phyloP scores from a whole-genome alignment of 2,888 invertebrate genomes.

The Parnassius mnemosyne region DNA sequence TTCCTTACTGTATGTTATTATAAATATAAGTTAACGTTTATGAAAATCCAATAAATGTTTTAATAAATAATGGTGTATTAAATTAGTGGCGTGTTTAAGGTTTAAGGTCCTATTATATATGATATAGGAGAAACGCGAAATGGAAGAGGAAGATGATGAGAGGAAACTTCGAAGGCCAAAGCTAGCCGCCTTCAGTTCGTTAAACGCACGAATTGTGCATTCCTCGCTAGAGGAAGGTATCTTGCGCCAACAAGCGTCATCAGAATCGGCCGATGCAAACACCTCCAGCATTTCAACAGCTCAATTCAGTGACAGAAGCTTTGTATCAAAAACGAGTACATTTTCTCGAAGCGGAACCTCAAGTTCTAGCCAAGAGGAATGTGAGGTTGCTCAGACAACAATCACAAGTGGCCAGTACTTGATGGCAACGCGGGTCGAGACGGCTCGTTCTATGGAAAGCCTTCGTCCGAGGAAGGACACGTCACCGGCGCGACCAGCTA shows the following conservation, averaged over 20 bases:
- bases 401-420: slow-evolving; percentile 77
- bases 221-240: slow-evolving; percentile 63
- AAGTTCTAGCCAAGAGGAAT: slow-evolving; percentile 86
- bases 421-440: slow-evolving; percentile 78
- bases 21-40: slow-evolving; percentile 57
- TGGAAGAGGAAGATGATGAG: slow-evolving; percentile 75
- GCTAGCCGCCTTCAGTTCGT: slow-evolving; percentile 60
- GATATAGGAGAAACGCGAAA: slow-evolving; percentile 44
- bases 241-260: slow-evolving; percentile 72
- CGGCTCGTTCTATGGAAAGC: slow-evolving; percentile 86
- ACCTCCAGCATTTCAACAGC: slow-evolving; percentile 68
- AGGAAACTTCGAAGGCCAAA: slow-evolving; percentile 59
- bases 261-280: slow-evolving; percentile 81
- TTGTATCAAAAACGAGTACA: slow-evolving; percentile 77
- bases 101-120: slow-evolving; percentile 45
- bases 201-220: slow-evolving; percentile 62
- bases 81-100: slow-evolving; percentile 53
- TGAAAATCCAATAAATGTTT: slow-evolving; percentile 65
- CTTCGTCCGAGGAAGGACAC: slow-evolving; percentile 81
- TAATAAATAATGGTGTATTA: slow-evolving; percentile 61
- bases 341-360: slow-evolving; percentile 82
- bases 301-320: slow-evolving; percentile 72
- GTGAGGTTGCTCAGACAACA: slow-evolving; percentile 77
- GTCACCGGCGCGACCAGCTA: slow-evolving; percentile 78
- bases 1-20: slow-evolving; percentile 70